Conservation (phyloP, 2,888 invertebrate species). For the Mantis religiosa region DNA sequence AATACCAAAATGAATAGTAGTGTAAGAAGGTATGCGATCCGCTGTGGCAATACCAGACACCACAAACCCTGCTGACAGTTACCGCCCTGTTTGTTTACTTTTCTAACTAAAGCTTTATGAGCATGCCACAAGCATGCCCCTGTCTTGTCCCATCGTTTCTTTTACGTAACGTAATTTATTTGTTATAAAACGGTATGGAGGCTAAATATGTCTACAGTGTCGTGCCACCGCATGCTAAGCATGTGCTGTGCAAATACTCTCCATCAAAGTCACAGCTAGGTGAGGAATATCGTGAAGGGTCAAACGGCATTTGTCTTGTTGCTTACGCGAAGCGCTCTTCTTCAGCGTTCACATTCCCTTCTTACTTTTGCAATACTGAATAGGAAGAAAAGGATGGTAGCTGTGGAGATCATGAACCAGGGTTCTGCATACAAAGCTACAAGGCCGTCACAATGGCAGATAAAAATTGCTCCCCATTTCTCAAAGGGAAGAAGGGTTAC, state of each 20-base stretch:
- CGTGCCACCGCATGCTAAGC: background rate
- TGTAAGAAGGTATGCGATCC: too few species aligned
- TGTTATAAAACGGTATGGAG: background rate
- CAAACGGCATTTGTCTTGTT: conserved; percentile 1
- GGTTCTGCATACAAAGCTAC: background rate
- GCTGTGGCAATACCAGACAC: too few species aligned
- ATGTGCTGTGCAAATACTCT: background rate
- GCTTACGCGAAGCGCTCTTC: background rate
- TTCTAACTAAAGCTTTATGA: background rate
- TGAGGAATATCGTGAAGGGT: background rate
- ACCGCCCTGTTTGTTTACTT: background rate
- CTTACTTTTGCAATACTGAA: background rate
- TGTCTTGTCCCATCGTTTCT: background rate
- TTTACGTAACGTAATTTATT: background rate
- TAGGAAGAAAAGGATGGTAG: background rate
- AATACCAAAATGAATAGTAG: too few species aligned
- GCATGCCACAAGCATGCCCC: background rate
- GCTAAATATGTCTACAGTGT: background rate
- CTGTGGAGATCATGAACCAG: background rate
- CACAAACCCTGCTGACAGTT: too few species aligned
- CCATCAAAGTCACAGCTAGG: background rate
- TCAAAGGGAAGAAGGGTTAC: conserved; percentile 9
- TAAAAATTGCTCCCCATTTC: conserved; percentile 26
- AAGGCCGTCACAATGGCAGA: conserved; percentile 5
- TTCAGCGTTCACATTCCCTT: background rate